Base-by-base conservation (phyloP, 2,888 invertebrate species). In the Aphrophora alni region DNA sequence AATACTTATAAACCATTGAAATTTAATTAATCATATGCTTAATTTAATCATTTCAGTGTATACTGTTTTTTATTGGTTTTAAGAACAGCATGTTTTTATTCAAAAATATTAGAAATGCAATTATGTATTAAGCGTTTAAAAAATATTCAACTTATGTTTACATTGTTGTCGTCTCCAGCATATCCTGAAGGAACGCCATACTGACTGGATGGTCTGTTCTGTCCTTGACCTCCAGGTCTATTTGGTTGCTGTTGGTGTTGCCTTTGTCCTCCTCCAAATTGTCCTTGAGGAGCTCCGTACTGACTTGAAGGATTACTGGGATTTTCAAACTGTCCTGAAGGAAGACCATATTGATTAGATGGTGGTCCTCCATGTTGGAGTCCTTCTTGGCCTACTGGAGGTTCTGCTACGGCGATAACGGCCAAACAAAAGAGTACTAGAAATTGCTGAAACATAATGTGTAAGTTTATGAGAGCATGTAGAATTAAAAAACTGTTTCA, bases 201-300 rank as follows among this genome's bases (percentile, higher is more conserved):
- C 38, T 81, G 77, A 7, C 68, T 38, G 51, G 76, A 38, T 10
- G 80, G 80, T 10, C 71, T 21, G 3, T 33, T 3, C 33, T 8
- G 5, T 25, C 72, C 76, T 2, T 81, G 75, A 27, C 83, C 82
- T 17, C 82, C 82, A 21, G 80, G 81, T 59, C 81, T 78, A n/a
- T n/a, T n/a, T n/a, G n/a, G n/a, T n/a, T n/a, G n/a, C 10, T 80
- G 80, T 14, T 73, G 77, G 7, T 70, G 77, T 0, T 81, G 79
- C 8, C 70, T 69, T 14, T 80, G 78, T 7, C 78, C 75, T n/a
- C 82, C 80, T 25, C 81, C 81, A 25, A 69, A 24, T 38, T 28
- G 26, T 75, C 80, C 69, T 14, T 28, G 26, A 0, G 83, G 83
- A 12, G 82, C 82, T 26, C 84, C 84, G 75, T 83, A 82, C 69